Evolutionary conservation across 2,797 vertebrate genomes (phyloP), one percentile per base, ranked within the genome.

Genomic region (Lepidocolaptes lacrymiger): DNA sequence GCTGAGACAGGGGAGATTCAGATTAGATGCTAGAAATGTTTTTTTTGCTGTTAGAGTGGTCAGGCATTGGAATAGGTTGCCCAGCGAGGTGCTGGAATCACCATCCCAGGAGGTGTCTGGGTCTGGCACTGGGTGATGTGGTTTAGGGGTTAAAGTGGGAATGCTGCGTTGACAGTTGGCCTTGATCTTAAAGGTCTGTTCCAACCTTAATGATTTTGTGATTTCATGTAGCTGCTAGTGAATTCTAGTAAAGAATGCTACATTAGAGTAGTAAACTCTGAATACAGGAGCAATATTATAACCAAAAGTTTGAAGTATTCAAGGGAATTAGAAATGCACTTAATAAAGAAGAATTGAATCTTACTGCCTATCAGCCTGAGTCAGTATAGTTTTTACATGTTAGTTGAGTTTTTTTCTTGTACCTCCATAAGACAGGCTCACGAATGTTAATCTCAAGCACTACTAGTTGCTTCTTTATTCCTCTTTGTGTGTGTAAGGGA

Each of bases 371-470:
- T 79, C 48, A 46, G 19, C 49, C 41, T 30, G 32, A 15, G 4
- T 15, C 48, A 8, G 17, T 15, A 8, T 10, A 41, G 39, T 20
- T 62, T 59, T 54, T 54, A 22, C 5, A 0, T 43, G 18, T 71
- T 71, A 55, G 8, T 41, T 69, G 36, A 1, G 22, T 63, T 64
- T 72, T 26, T 62, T 86, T 61, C 4, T 4, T 51, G 12, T 16
- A 12, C 41, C 34, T 88, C 43, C 20, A 1, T 19, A 32, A 54
- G 17, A 13, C 51, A 73, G 20, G 19, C 19, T 76, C 22, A 20
- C 19, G 39, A 3, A 48, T 4, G 0, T 87, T 7, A 6, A 6
- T 7, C 41, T 77, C 41, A 15, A 20, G 49, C 44, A 16, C 7
- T 21, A 0, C 36, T 28, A 6, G 43, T 20, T 30, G 27, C 7